A percentile compares a stretch with the other conserved stretches of the same genome.
Evolutionary conservation across 2,888 invertebrate species (phyloP).

Genomic region (Trypoxylon attenuatum): DNA sequence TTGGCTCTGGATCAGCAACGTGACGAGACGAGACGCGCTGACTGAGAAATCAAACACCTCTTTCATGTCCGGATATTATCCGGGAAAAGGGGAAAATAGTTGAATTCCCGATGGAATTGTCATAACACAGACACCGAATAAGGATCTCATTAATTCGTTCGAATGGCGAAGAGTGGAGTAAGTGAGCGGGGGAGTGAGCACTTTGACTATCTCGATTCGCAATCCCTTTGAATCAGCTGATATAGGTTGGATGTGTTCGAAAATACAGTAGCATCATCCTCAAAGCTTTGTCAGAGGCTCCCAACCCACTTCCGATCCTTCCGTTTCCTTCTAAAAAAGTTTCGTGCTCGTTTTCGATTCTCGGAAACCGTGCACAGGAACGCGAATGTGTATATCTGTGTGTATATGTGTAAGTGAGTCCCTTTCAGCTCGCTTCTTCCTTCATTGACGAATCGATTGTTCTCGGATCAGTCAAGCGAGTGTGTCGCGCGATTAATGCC

Average conservation of each 20-base stretch:
- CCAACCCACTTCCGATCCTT: not conserved
- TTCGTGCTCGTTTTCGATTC: not conserved
- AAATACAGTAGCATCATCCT: constrained; percentile 11
- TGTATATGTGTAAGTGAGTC: no score
- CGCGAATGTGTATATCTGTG: no score
- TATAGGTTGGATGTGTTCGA: constrained; percentile 26
- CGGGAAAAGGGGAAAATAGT: not conserved
- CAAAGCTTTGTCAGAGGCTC: not conserved
- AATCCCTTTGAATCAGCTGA: constrained; percentile 11
- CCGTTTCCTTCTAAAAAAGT: not conserved
- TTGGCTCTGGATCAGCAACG: not conserved
- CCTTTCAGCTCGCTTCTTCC: no score
- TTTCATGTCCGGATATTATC: constrained; percentile 34
- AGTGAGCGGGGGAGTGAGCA: constrained; percentile 15
- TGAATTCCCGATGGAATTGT: constrained; percentile 13
- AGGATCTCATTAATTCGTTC: constrained; percentile 43
- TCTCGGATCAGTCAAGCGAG: not conserved
- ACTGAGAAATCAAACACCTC: not conserved
- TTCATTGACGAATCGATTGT: constrained; percentile 2
- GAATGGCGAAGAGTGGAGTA: constrained; percentile 19
- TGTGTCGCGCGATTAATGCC: no score
- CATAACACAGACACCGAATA: constrained; percentile 16
- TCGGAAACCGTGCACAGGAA: no score
- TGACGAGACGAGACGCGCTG: not conserved
- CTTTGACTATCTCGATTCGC: constrained; percentile 26